phyloP scores from a whole-genome alignment of 2,888 invertebrate genomes.

The Malthinus flaveolus region DNA sequence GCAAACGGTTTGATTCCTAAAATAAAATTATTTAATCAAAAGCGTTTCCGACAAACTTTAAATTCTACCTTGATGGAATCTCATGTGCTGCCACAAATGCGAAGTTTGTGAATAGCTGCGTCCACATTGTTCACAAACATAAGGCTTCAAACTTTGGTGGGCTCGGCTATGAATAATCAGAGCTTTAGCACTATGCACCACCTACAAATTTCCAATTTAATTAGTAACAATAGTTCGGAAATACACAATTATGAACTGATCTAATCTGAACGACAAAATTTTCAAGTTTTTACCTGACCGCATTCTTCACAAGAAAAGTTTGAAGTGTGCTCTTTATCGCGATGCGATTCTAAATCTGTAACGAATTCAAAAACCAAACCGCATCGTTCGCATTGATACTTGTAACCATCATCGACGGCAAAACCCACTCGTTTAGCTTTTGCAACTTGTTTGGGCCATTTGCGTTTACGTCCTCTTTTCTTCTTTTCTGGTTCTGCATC shows the following conservation, averaged over 20 bases:
- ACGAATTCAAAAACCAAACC: conserved; percentile 46
- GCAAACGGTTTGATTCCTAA: conserved; percentile 66
- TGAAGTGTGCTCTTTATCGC: conserved; percentile 51
- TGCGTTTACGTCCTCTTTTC: conserved; percentile 49
- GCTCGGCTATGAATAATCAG: conserved; percentile 52
- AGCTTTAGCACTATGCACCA: conserved; percentile 52
- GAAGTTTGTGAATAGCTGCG: conserved; percentile 65
- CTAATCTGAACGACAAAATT: too few species aligned
- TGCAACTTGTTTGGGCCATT: conserved; percentile 40
- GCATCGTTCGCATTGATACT: conserved; percentile 54
- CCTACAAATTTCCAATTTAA: conserved; percentile 35
- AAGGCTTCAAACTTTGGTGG: conserved; percentile 56
- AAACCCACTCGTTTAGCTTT: conserved; percentile 35
- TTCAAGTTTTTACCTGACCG: conserved; percentile 45
- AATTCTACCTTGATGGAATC: conserved; percentile 63
- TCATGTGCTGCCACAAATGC: conserved; percentile 67
- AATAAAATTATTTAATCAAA: conserved; percentile 11
- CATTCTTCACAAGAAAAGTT: conserved; percentile 54
- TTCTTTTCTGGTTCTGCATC: conserved; percentile 38
- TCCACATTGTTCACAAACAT: conserved; percentile 65
- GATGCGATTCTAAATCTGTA: conserved; percentile 47
- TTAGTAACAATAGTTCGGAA: neutral
- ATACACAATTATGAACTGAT: too few species aligned
- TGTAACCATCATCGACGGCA: conserved; percentile 45
- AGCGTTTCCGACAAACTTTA: neutral